These are phyloP conservation scores for Parapristionchus giblindavisi DNA, from an alignment of 2,888 invertebrate genomes.

Conservation along the genomic window DNA sequence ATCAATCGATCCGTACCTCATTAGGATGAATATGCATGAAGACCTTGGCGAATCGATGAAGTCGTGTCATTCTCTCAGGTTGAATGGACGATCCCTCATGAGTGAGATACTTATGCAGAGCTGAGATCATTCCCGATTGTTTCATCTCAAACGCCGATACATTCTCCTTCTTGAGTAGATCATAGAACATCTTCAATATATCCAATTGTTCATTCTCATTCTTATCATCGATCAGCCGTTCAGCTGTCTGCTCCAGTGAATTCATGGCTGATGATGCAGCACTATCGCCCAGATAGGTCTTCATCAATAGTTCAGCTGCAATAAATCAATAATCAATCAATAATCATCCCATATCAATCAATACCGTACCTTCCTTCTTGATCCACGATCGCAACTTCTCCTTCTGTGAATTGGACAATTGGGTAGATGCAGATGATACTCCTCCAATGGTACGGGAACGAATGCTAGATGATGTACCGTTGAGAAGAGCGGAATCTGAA, in stretches of 20 bases:
- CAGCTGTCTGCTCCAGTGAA: background rate
- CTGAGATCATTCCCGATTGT: conserved; percentile 91
- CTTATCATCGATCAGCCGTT: conserved; percentile 19
- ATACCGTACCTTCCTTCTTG: conserved; percentile 41
- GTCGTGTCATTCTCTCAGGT: conserved; percentile 63
- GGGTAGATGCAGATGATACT: background rate
- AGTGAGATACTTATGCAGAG: conserved; percentile 88
- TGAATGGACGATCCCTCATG: conserved; percentile 29
- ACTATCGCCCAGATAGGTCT: conserved; percentile 47
- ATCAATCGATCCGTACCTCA: conserved; percentile 1
- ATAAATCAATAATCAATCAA: background rate
- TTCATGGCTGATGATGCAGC: conserved; percentile 26
- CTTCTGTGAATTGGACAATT: conserved; percentile 42
- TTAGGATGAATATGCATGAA: conserved; percentile 54
- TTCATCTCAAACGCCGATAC: conserved; percentile 98
- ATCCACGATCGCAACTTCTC: conserved; percentile 46
- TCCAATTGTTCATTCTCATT: conserved; percentile 47
- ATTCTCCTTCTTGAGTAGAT: conserved; percentile 77
- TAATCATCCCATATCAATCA: too few species aligned
- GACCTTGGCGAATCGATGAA: conserved; percentile 53
- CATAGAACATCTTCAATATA: too few species aligned
- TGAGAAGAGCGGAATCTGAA: too few species aligned
- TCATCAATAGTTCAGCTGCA: conserved; percentile 41
- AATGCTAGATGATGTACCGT: too few species aligned
- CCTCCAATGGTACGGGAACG: too few species aligned